Base-by-base conservation (phyloP, 2,113 vertebrate species). In the Bos javanicus region DNA sequence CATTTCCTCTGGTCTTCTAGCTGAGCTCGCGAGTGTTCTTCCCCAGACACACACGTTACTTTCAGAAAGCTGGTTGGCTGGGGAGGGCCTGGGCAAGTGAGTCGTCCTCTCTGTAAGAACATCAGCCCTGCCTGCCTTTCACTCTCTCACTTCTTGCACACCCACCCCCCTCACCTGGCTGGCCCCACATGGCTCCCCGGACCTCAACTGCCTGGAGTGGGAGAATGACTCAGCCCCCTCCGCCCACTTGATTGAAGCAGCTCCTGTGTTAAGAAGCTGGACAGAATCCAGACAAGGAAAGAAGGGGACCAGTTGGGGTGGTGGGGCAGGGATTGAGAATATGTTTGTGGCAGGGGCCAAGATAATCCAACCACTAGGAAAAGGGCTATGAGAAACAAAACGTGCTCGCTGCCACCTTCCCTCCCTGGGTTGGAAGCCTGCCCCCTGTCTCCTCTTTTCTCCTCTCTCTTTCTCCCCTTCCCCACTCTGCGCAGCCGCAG, bases 191-290 rank as follows among this genome's bases (percentile, higher is more conserved):
- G 26, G 56, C 57, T 57, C 82, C 67, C 89, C 30, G 26, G 56
- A 90, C 91, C 67, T 87, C 89, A 1, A 0, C 57, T 12, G n/a
- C 74, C 52, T 82, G n/a, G 86, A 95, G 76, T 46, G 67, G 57
- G 64, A 87, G 91, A 50, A 86, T 78, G 96, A 82, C 92, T 93
- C 89, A 52, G 71, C 62, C 96, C 91, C 93, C 76, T n/a, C 48
- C 33, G 33, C 90, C 91, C 90, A 3, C 87, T 84, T 39, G 76
- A 43, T 3, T 84, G 78, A 90, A 98, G 76, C 60, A 83, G 39
- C 59, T 91, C 60, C 90, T 95, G 30, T 89, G 85, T 88, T 71
- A 88, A 90, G 60, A 74, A 96, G 23, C 67, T 36, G 71, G 92
- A 84, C 60, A 89, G 88, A 78, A 94, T 88, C 85, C 93, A 90